Conservation (phyloP, 2,888 invertebrate genomes). For the Aradus depressus region DNA sequence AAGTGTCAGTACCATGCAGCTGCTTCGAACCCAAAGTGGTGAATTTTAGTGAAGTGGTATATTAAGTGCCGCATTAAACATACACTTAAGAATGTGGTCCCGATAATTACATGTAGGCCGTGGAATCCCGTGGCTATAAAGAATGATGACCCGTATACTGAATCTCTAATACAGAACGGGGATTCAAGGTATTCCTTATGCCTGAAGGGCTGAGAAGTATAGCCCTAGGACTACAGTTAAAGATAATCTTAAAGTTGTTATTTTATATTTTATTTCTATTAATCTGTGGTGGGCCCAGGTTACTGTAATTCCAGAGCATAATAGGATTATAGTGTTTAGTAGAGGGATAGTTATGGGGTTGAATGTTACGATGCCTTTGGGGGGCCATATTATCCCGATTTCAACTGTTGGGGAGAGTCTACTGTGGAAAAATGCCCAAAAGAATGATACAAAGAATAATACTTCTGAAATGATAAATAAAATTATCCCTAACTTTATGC, state of each 20-base stretch:
- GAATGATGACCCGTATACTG: constrained; percentile 56
- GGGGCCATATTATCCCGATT: constrained; percentile 43
- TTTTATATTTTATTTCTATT: constrained; percentile 42
- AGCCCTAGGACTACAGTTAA: constrained; percentile 48
- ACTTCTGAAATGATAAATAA: constrained; percentile 40
- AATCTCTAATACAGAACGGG: constrained; percentile 46
- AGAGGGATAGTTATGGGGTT: neutral
- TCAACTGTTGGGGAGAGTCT: constrained; percentile 45
- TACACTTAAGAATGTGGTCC: constrained; percentile 44
- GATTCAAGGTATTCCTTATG: constrained; percentile 57
- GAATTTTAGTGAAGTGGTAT: constrained; percentile 43
- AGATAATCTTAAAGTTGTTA: constrained; percentile 40
- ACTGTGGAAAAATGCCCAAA: constrained; percentile 49
- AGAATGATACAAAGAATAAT: constrained; percentile 48
- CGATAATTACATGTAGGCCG: constrained; percentile 58
- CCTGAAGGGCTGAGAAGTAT: constrained; percentile 56
- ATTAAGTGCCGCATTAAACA: constrained; percentile 42
- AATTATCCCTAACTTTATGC: constrained; percentile 47
- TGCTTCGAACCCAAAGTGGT: constrained; percentile 55
- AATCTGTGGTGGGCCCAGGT: constrained; percentile 51
- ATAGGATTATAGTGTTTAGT: constrained; percentile 59
- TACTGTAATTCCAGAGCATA: constrained; percentile 56
- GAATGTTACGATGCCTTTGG: neutral
- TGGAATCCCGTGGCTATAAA: constrained; percentile 66
- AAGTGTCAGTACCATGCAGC: constrained; percentile 55